Evolutionary conservation across 2,888 invertebrate genomes (phyloP).

Genomic region (Ennomos fuscantarius): DNA sequence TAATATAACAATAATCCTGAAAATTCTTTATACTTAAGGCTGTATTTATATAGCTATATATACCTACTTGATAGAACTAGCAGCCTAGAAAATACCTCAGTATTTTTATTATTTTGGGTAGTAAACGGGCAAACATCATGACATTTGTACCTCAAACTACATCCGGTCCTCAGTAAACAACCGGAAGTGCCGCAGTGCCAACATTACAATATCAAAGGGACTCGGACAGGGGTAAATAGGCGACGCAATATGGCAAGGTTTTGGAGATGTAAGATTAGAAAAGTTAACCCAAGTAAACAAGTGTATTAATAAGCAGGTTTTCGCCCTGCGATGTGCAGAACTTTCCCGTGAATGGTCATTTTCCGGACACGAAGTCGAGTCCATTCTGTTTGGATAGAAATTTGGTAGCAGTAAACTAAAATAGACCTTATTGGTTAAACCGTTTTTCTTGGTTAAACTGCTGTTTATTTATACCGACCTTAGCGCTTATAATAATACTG

Average conservation of each 20-base stretch:
- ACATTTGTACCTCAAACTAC: conserved; percentile 22
- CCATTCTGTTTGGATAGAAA: background rate
- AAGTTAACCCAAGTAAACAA: conserved; percentile 18
- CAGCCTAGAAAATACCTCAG: background rate
- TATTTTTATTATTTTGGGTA: conserved; percentile 10
- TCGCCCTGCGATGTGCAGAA: conserved; percentile 3
- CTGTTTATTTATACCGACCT: background rate
- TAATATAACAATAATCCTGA: too few relatives aligned
- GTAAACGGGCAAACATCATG: conserved; percentile 15
- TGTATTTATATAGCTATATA: too few relatives aligned
- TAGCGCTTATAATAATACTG: too few relatives aligned
- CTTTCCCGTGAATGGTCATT: conserved; percentile 9
- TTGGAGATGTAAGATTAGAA: conserved; percentile 17
- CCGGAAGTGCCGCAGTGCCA: conserved; percentile 22
- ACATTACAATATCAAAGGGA: conserved; percentile 31
- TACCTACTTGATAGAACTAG: background rate
- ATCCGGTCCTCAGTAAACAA: conserved; percentile 25
- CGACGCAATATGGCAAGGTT: conserved; percentile 23
- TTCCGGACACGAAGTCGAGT: conserved; percentile 6
- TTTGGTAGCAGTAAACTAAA: too few relatives aligned
- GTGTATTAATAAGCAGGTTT: conserved; percentile 17
- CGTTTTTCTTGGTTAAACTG: background rate
- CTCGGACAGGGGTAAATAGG: conserved; percentile 24
- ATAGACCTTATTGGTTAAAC: too few relatives aligned
- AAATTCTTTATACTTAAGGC: too few relatives aligned